Percentiles rank a stretch among this genome's conserved stretches.
phyloP scores from a whole-genome alignment of 2,113 vertebrate species.

The Polypterus bichir region DNA sequence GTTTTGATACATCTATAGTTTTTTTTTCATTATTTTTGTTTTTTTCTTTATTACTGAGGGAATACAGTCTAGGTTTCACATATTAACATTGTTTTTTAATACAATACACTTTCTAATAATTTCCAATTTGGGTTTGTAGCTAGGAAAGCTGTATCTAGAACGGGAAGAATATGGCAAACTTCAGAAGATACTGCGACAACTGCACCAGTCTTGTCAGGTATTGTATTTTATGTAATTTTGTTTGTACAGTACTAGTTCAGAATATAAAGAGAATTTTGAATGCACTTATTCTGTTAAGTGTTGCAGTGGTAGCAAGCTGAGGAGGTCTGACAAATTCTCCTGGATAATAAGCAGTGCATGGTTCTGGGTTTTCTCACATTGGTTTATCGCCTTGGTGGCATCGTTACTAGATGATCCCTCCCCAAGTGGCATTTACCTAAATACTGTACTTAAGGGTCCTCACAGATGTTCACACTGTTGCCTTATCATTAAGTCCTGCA shows the following conservation, averaged over 20 bases:
- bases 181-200: slow-evolving; percentile 92
- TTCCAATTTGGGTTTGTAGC: slow-evolving; percentile 40
- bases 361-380: no score
- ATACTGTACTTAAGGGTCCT: no score
- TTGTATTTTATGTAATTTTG: slow-evolving; percentile 2
- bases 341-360: no score
- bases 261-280: neutral
- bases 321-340: no score
- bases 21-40: slow-evolving; percentile 20
- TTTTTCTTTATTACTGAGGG: neutral
- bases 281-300: no score
- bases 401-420: no score
- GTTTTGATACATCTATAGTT: slow-evolving; percentile 2
- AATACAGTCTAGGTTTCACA: neutral
- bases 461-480: no score
- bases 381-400: no score
- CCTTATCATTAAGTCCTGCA: no score
- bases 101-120: neutral
- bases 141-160: slow-evolving; percentile 95
- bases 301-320: no score
- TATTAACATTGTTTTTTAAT: slow-evolving; percentile 10
- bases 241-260: no score
- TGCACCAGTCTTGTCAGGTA: slow-evolving; percentile 98
- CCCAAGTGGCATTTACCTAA: no score
- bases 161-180: slow-evolving; percentile 94